These are phyloP conservation scores for Pasiphila rectangulata DNA, from an alignment of 2,888 invertebrate genomes.

Conservation along the genomic window DNA sequence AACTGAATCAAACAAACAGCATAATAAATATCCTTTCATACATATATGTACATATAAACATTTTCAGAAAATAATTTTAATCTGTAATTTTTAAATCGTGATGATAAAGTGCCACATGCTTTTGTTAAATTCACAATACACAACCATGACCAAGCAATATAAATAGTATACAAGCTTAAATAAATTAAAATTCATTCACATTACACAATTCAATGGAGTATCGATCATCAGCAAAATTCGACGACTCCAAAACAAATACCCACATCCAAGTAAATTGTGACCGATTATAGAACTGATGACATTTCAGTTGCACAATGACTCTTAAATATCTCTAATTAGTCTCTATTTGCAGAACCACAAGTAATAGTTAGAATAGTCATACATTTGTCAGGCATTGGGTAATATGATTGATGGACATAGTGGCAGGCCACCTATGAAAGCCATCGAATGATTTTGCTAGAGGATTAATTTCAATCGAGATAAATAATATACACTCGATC, in stretches of 20 bases:
- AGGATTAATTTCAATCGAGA: slow-evolving; percentile 61
- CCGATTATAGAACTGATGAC: slow-evolving; percentile 49
- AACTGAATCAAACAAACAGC: too few species aligned
- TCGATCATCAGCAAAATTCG: slow-evolving; percentile 1
- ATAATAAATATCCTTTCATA: too few species aligned
- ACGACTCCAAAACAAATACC: slow-evolving; percentile 22
- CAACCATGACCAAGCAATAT: too few species aligned
- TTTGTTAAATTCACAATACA: too few species aligned
- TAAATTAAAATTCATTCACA: too few species aligned
- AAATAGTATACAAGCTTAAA: too few species aligned
- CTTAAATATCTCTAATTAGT: slow-evolving; percentile 74
- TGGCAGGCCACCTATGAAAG: slow-evolving; percentile 41
- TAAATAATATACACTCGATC: too few species aligned
- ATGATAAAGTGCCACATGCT: too few species aligned
- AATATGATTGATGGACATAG: slow-evolving; percentile 67
- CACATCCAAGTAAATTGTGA: slow-evolving; percentile 31
- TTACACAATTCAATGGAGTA: too few species aligned
- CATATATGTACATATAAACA: too few species aligned
- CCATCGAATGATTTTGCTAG: slow-evolving; percentile 54
- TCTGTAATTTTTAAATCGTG: too few species aligned
- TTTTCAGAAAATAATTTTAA: too few species aligned
- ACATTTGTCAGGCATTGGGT: slow-evolving; percentile 46
- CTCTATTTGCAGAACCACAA: slow-evolving; percentile 62
- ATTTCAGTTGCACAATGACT: slow-evolving; percentile 64
- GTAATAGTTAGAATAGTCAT: slow-evolving; percentile 8